These are phyloP conservation scores for Climacteris rufus DNA, from an alignment of 2,113 vertebrate species.

Conservation along the genomic window DNA sequence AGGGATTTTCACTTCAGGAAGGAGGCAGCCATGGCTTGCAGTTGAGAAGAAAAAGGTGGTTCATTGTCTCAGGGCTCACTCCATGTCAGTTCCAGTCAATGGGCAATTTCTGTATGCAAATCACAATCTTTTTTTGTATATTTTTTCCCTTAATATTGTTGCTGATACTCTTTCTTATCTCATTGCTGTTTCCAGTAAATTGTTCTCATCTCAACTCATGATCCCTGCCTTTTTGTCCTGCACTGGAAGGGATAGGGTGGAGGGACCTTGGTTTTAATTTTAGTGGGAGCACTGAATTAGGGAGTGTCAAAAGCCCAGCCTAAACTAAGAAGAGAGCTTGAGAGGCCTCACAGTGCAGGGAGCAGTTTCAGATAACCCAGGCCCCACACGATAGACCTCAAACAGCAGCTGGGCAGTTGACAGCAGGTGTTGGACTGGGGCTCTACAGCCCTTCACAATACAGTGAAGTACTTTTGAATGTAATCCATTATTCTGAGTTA, in stretches of 20 bases:
- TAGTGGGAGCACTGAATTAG: background rate
- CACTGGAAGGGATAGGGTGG: no score
- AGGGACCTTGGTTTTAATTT: background rate
- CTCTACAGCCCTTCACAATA: background rate
- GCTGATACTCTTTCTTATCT: background rate
- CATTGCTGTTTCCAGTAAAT: background rate
- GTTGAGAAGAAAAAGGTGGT: background rate
- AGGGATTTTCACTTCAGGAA: background rate
- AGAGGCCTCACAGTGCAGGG: accelerated
- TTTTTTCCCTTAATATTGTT: background rate
- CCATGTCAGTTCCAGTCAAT: accelerated
- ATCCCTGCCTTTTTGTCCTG: background rate
- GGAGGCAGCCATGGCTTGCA: background rate
- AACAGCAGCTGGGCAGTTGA: accelerated
- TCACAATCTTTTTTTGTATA: background rate
- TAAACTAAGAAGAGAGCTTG: background rate
- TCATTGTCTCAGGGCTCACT: accelerated
- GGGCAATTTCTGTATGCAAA: background rate
- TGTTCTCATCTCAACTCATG: background rate
- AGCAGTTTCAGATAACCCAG: background rate
- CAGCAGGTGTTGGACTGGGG: background rate
- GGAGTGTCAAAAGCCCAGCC: background rate
- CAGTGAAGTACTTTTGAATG: background rate
- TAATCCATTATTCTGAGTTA: background rate
- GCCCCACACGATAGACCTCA: accelerated